Percentiles rank a stretch among this genome's conserved stretches.
Evolutionary conservation across 2,113 vertebrate genomes (phyloP).

Genomic region (Dinomys branickii): DNA sequence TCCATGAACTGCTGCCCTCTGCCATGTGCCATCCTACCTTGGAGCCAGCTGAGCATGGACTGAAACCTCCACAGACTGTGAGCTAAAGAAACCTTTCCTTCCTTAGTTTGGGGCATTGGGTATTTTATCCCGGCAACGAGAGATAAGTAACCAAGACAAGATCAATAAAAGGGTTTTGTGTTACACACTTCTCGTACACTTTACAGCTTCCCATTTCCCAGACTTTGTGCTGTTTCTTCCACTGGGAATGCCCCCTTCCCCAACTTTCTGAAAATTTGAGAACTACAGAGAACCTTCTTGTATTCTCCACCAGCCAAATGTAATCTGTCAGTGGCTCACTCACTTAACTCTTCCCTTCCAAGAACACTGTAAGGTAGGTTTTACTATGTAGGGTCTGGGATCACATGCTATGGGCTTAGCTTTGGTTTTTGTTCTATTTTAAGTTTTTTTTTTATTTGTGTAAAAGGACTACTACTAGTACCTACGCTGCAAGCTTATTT

Average conservation of each 20-base stretch:
- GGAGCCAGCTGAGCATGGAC: too few species aligned
- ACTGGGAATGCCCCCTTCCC: not conserved
- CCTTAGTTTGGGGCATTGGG: too few species aligned
- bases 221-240: not conserved
- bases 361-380: not conserved
- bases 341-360: not conserved
- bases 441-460: constrained; percentile 36
- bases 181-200: not conserved
- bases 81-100: too few species aligned
- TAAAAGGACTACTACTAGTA: not conserved
- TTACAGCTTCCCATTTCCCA: constrained; percentile 1
- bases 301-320: not conserved
- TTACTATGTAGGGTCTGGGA: constrained; percentile 31
- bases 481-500: not conserved
- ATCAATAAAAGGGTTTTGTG: not conserved
- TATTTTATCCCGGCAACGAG: too few species aligned
- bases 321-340: not conserved
- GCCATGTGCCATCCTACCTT: too few species aligned
- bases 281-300: not conserved
- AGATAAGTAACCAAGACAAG: not conserved
- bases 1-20: too few species aligned
- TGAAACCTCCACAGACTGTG: too few species aligned
- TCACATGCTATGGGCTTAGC: not conserved
- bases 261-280: not conserved
- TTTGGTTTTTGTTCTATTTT: not conserved